Evolutionary conservation across 92 coral and sea anemone species (phyloP), one percentile per base, ranked within the genome.

Genomic region (Blastomussa wellsi): DNA sequence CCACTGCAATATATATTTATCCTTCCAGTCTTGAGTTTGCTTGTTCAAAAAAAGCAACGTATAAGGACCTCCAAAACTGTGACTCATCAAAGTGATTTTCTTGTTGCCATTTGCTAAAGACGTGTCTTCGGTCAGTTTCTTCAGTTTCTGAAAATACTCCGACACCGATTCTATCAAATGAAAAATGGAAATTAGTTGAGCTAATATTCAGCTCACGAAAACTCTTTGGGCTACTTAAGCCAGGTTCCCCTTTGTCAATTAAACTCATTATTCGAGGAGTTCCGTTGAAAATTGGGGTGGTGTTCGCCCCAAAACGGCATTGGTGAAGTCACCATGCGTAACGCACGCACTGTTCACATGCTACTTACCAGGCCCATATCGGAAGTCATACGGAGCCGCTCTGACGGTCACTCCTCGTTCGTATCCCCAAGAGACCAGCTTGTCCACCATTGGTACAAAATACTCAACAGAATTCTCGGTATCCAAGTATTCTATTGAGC

Each of bases 361-460:
- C 26, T 35, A 67, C 49, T 44, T 8, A 44, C 49, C 97, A 15
- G 95, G 95, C 67, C 93, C 95, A 74, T 87, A 87, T 78, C 97
- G 84, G 82, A 91, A 94, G 92, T 94, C 97, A 83, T 92, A 92
- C 47, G 98, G 98, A 64, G 98, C 95, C 13, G 93, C 98, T 68
- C 93, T 85, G 80, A 92, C 95, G 14, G 91, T 76, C 41, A 87
- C 89, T 0, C 98, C 95, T 62, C 98, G 89, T 41, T 87, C 86
- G 73, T 94, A 94, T 32, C 98, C 98, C 93, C 92, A 94, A 29
- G 95, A 91, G 20, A 86, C 98, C 76, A 94, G 79, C 3, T 79
- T 78, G n/a, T 90, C 86, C 55, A 92, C 95, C 88, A 94, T 69
- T 33, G 93, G 98, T 38, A 90, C 91, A 72, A 94, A 92, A 82